Conservation (phyloP, 2,113 vertebrate species). For the Scalopus aquaticus region DNA sequence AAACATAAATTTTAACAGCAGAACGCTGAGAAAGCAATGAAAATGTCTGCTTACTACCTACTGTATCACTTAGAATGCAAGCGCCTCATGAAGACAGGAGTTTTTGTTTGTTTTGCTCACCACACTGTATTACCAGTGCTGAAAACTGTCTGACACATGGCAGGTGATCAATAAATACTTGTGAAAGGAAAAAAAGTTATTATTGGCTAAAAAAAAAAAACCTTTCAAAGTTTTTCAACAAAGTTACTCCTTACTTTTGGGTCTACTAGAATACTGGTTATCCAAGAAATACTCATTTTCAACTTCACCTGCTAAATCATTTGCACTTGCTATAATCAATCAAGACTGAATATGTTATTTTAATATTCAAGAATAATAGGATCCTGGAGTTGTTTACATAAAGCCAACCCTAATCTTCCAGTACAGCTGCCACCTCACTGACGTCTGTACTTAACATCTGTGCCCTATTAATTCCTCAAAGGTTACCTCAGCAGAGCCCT, state of each 20-base stretch:
- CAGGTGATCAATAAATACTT: neutral
- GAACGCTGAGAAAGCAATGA: constrained; percentile 22
- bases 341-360: neutral
- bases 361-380: neutral
- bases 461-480: constrained; percentile 10
- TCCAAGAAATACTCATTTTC: constrained; percentile 38
- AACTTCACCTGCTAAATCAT: constrained; percentile 35
- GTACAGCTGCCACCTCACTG: neutral
- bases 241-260: constrained; percentile 38
- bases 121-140: neutral
- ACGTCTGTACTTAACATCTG: neutral
- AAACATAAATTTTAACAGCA: neutral
- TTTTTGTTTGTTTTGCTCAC: constrained; percentile 42
- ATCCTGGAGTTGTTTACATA: neutral
- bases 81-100: neutral
- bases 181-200: neutral
- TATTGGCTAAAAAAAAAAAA: neutral
- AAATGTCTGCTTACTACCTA: constrained; percentile 27
- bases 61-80: constrained; percentile 21
- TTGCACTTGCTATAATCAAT: constrained; percentile 39
- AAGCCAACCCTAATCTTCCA: neutral
- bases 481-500: neutral
- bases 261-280: constrained; percentile 19
- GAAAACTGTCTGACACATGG: constrained; percentile 11
- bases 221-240: constrained; percentile 13